These are phyloP conservation scores for Anser cygnoides DNA, from an alignment of 2,113 vertebrate species.

Conservation along the genomic window DNA sequence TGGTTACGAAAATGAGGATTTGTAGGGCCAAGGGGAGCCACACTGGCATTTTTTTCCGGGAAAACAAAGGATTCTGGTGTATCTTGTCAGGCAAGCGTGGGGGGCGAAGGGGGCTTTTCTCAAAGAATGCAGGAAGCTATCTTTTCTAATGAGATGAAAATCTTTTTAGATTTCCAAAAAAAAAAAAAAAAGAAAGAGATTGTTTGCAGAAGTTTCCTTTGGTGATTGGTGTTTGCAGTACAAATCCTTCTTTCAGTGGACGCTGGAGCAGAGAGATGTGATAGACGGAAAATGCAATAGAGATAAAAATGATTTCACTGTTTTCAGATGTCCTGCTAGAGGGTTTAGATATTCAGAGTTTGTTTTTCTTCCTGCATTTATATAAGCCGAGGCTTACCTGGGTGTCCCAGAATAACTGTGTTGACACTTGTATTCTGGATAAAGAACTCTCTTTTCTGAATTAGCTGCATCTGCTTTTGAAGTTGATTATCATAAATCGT, in stretches of 20 bases:
- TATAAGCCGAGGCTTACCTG: background rate
- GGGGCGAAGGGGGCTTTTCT: background rate
- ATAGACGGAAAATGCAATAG: background rate
- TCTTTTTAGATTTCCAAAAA: background rate
- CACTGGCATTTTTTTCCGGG: background rate
- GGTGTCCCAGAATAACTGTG: background rate
- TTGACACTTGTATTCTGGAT: background rate
- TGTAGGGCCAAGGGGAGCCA: background rate
- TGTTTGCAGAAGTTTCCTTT: background rate
- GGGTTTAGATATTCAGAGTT: background rate
- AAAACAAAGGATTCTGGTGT: background rate
- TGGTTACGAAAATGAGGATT: background rate
- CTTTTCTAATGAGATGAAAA: background rate
- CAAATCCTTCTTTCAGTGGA: background rate
- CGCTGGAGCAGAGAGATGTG: fast-evolving
- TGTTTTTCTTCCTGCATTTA: background rate
- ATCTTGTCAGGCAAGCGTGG: fast-evolving
- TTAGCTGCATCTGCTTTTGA: background rate
- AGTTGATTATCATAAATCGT: background rate
- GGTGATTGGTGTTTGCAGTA: background rate
- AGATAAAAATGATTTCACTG: background rate
- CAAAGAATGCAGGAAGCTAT: background rate
- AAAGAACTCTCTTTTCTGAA: background rate
- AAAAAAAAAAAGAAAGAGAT: background rate
- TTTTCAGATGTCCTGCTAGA: background rate